A percentile compares a stretch with the other conserved stretches of the same genome.
These are phyloP conservation scores for Macrocentrus cingulum DNA, from an alignment of 1,140 invertebrate species.

Conservation along the genomic window DNA sequence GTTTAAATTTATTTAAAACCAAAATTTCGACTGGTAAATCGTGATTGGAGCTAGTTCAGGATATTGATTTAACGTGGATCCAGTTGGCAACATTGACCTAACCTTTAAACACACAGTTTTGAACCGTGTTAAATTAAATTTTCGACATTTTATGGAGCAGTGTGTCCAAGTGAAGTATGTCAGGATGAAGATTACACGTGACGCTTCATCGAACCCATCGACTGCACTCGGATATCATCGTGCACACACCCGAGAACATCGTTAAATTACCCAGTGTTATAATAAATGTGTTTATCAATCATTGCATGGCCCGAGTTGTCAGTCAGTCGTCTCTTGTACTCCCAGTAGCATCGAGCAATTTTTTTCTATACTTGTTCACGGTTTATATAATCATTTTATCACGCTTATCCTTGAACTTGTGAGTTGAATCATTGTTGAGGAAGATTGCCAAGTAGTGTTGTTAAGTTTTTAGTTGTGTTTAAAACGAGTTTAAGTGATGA, in stretches of 20 bases:
- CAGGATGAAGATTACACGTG: conserved; percentile 15
- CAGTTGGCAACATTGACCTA: conserved; percentile 6
- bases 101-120: too few relatives aligned
- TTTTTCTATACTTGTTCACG: too few relatives aligned
- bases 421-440: too few relatives aligned
- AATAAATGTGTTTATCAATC: conserved; percentile 36
- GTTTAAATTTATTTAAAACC: too few relatives aligned
- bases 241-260: conserved; percentile 21
- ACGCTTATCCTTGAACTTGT: too few relatives aligned
- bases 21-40: too few relatives aligned
- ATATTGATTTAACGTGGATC: conserved; percentile 11
- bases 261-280: conserved; percentile 26
- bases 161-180: not conserved
- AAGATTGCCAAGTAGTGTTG: too few relatives aligned
- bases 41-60: not conserved
- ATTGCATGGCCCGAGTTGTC: conserved; percentile 26
- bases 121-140: too few relatives aligned
- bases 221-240: conserved; percentile 19
- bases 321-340: conserved; percentile 25
- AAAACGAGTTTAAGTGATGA: too few relatives aligned
- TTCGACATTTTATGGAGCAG: not conserved
- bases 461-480: too few relatives aligned
- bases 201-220: conserved; percentile 24
- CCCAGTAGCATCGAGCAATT: not conserved
- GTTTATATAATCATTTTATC: too few relatives aligned